These are phyloP conservation scores for Eriosoma lanigerum DNA, from an alignment of 1,140 invertebrate species.

Conservation along the genomic window DNA sequence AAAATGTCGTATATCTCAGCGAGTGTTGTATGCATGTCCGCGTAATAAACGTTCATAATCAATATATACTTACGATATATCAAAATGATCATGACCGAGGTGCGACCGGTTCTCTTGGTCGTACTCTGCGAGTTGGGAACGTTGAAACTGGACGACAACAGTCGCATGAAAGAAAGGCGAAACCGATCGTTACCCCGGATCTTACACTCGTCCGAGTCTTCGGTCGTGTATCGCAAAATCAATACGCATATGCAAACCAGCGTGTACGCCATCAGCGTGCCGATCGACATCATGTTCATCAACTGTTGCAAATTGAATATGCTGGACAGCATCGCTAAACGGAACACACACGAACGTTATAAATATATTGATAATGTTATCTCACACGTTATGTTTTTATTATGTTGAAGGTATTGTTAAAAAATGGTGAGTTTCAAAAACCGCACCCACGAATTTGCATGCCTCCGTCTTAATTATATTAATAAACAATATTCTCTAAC, in stretches of 20 bases:
- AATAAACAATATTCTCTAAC: too few species aligned
- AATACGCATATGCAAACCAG: conserved; percentile 87
- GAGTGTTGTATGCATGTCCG: too few species aligned
- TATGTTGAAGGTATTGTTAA: too few species aligned
- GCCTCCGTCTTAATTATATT: too few species aligned
- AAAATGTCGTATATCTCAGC: too few species aligned
- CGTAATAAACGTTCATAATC: too few species aligned
- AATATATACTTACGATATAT: conserved; percentile 24
- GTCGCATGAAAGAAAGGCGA: neutral
- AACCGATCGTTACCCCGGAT: neutral
- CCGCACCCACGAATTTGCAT: too few species aligned
- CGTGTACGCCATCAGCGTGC: conserved; percentile 87
- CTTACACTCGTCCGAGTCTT: neutral
- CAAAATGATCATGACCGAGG: conserved; percentile 4
- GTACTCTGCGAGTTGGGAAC: neutral
- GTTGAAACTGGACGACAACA: conserved; percentile 19
- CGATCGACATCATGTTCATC: conserved; percentile 95
- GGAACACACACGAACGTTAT: too few species aligned
- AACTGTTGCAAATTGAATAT: conserved; percentile 85
- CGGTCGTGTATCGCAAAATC: conserved; percentile 68
- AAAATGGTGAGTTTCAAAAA: too few species aligned
- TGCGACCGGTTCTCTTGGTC: neutral
- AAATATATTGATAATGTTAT: too few species aligned
- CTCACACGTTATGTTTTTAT: too few species aligned
- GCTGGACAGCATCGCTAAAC: conserved; percentile 75